Evolutionary conservation across 1,140 invertebrate species (phyloP).

Genomic region (Neodiprion pinetum): DNA sequence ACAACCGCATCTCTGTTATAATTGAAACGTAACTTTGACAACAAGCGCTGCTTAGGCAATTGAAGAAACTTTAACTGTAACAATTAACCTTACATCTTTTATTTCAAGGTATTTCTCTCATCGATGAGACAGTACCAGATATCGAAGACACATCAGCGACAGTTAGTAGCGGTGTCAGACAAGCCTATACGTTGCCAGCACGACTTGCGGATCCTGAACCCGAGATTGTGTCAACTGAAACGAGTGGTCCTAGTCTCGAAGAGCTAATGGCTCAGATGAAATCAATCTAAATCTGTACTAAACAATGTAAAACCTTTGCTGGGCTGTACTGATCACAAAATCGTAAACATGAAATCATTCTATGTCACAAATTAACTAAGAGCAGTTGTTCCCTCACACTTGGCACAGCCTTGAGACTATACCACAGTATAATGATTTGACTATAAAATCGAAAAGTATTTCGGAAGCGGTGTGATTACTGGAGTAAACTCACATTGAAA

Average conservation of each 20-base stretch:
- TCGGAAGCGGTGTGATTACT: too few species aligned
- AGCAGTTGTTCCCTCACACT: too few species aligned
- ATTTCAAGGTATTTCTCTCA: conserved; percentile 69
- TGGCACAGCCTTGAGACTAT: too few species aligned
- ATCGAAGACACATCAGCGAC: conserved; percentile 56
- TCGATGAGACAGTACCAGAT: conserved; percentile 70
- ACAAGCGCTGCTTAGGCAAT: background rate
- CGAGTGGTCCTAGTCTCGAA: conserved; percentile 71
- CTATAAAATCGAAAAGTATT: too few species aligned
- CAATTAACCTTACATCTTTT: conserved; percentile 20
- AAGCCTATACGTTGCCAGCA: conserved; percentile 72
- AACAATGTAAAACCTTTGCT: background rate
- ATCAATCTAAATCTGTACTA: conserved; percentile 66
- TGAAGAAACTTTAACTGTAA: conserved; percentile 20
- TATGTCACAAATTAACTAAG: too few species aligned
- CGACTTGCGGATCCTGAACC: conserved; percentile 44
- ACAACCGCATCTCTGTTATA: conserved; percentile 17
- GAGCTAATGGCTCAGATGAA: conserved; percentile 93
- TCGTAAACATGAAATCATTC: too few species aligned
- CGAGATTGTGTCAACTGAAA: conserved; percentile 42
- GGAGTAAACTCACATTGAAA: too few species aligned
- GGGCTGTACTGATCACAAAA: too few species aligned
- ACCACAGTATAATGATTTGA: too few species aligned
- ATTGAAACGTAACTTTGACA: background rate
- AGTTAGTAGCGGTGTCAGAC: conserved; percentile 69